Evolutionary conservation across 2,797 vertebrate genomes (phyloP).

Genomic region (Melanotaenia pygmaea): DNA sequence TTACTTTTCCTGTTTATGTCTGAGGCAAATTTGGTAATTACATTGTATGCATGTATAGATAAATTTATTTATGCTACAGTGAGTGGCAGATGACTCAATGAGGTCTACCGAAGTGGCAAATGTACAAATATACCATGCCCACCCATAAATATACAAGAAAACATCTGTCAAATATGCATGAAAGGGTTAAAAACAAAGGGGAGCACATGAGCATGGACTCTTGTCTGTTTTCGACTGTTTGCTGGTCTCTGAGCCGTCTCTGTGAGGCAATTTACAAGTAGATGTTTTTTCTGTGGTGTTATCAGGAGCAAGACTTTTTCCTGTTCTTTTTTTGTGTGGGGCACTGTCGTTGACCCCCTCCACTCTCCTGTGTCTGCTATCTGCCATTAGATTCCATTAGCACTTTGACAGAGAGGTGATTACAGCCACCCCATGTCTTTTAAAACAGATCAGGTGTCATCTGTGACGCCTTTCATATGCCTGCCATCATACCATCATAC

Average conservation of each 20-base stretch:
- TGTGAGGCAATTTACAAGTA: slow-evolving; percentile 34
- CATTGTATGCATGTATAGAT: too few species aligned
- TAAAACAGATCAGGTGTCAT: slow-evolving; percentile 72
- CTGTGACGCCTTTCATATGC: slow-evolving; percentile 68
- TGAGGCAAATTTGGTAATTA: too few species aligned
- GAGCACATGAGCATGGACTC: slow-evolving; percentile 56
- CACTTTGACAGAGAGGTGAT: slow-evolving; percentile 70
- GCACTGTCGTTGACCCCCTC: slow-evolving; percentile 47
- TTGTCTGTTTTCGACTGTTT: slow-evolving; percentile 48
- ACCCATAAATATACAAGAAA: too few species aligned
- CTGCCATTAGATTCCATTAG: slow-evolving; percentile 71
- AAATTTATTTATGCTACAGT: too few species aligned
- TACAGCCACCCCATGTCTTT: slow-evolving; percentile 61
- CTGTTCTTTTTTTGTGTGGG: slow-evolving; percentile 5
- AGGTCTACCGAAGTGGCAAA: too few species aligned
- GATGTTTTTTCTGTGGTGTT: slow-evolving; percentile 45
- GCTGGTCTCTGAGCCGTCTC: slow-evolving; percentile 41
- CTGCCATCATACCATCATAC: slow-evolving; percentile 46
- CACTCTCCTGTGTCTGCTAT: slow-evolving; percentile 53
- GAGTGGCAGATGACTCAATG: too few species aligned
- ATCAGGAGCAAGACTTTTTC: slow-evolving; percentile 22
- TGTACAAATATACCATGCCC: too few species aligned
- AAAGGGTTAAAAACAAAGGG: slow-evolving; percentile 50
- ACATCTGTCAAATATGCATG: too few species aligned
- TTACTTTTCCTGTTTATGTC: too few species aligned